Conservation (phyloP, 2,888 invertebrate species). For the Empis stercorea region DNA sequence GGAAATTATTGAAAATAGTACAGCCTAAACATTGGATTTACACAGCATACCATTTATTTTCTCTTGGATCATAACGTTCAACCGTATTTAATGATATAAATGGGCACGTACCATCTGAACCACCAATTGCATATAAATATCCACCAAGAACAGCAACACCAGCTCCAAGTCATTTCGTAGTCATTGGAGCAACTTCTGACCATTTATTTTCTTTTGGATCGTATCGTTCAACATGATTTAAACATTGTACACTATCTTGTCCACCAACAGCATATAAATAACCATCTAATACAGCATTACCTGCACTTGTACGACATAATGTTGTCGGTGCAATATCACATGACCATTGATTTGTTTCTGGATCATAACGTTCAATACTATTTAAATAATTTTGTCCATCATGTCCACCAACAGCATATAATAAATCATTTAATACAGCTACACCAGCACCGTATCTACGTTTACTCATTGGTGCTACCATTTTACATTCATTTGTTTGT, state of each 20-base stretch:
- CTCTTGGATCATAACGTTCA: conserved; percentile 81
- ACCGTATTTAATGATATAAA: conserved; percentile 64
- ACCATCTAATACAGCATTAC: conserved; percentile 91
- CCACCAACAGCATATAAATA: conserved; percentile 85
- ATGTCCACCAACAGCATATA: conserved; percentile 96
- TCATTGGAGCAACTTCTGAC: conserved; percentile 84
- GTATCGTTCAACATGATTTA: conserved; percentile 95
- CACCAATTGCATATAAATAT: conserved; percentile 93
- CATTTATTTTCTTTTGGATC: conserved; percentile 98
- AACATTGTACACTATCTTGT: conserved; percentile 90
- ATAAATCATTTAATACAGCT: conserved; percentile 87
- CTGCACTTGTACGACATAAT: conserved; percentile 96
- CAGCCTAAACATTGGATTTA: conserved; percentile 97
- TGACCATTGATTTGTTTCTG: conserved; percentile 94
- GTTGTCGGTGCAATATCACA: conserved; percentile 98
- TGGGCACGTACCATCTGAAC: conserved; percentile 95
- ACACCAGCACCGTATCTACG: conserved; percentile 96
- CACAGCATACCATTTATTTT: conserved; percentile 82
- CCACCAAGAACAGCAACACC: conserved; percentile 84
- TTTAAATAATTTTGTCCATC: conserved; percentile 95
- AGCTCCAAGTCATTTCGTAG: conserved; percentile 76
- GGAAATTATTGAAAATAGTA: conserved; percentile 94
- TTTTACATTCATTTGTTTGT: conserved; percentile 88
- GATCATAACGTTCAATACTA: conserved; percentile 83
- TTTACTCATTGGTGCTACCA: conserved; percentile 98